phyloP scores from a whole-genome alignment of 2,888 invertebrate species.

The Coenonympha glycerion region DNA sequence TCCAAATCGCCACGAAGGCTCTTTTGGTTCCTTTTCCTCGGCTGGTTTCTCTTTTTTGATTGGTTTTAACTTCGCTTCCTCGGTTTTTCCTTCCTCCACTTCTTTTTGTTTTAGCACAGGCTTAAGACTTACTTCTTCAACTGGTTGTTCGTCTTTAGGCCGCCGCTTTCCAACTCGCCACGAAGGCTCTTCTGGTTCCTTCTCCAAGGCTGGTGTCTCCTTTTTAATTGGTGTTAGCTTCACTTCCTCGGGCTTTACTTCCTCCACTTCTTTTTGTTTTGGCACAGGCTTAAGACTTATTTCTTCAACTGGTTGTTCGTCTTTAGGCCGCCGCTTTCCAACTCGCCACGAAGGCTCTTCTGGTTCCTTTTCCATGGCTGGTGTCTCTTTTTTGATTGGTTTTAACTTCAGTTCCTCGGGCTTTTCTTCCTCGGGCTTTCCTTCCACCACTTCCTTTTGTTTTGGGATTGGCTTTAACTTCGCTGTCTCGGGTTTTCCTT shows the following conservation, averaged over 20 bases:
- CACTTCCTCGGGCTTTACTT: slow-evolving; percentile 40
- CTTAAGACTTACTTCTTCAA: background rate
- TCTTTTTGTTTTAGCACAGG: slow-evolving; percentile 42
- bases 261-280: slow-evolving; percentile 26
- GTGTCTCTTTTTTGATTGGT: background rate
- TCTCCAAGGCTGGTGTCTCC: slow-evolving; percentile 35
- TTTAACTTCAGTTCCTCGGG: slow-evolving; percentile 43
- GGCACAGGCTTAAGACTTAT: slow-evolving; percentile 54
- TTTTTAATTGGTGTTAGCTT: slow-evolving; percentile 45
- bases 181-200: slow-evolving; percentile 42
- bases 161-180: slow-evolving; percentile 50
- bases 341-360: no score
- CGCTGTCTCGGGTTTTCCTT: no score
- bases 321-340: no score
- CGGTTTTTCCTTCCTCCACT: slow-evolving; percentile 38
- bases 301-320: no score
- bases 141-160: background rate
- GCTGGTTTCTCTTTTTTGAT: slow-evolving; percentile 24
- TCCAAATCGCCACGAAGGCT: slow-evolving; percentile 42
- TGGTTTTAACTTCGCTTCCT: slow-evolving; percentile 42
- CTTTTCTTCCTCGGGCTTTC: slow-evolving; percentile 39
- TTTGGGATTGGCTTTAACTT: no score
- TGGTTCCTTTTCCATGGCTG: slow-evolving; percentile 31
- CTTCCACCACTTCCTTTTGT: slow-evolving; percentile 29
- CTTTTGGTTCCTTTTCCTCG: slow-evolving; percentile 38